Base-by-base conservation (phyloP, 1,140 invertebrate species). In the Drosophila biarmipes region DNA sequence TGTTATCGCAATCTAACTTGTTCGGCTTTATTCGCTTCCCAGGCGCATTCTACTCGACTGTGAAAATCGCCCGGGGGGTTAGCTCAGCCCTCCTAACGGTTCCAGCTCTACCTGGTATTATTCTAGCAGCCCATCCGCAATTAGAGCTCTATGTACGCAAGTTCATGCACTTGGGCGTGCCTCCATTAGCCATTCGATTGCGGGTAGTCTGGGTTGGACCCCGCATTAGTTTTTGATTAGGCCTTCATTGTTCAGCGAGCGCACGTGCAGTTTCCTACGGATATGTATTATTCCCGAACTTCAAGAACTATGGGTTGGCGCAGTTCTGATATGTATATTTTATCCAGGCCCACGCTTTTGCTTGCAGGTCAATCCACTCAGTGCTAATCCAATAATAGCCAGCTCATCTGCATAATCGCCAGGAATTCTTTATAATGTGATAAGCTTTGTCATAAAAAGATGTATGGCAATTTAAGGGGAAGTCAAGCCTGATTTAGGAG, bases 11-110 rank as follows among this genome's bases (percentile, higher is more conserved):
- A 49, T 63, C 38, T 51, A 27, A 17, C 58, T 61, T 76, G 53
- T 34, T 49, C n/a, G 45, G 43, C 4, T 37, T 15, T 40, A 66
- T 75, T 78, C 62, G 35, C 31, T 69, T 69, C 84, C 69, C 81
- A 86, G 76, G 77, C 48, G 52, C 51, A 53, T 76, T 73, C 43
- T 56, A 86, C 80, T 80, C 73, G 69, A 55, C 81, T 77, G 64
- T 68, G 64, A 76, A 80, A 78, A 66, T 55, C 62, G 66, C 80
- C 76, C 21, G 54, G 45, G 21, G 38, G 31, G n/a, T n/a, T n/a
- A n/a, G n/a, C n/a, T 37, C 35, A n/a, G 29, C 27, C 27, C 45
- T 43, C 34, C 34, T 77, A 77, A 86, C 77, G 58, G 77, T 35
- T 71, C 34, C 27, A 40, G 19, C 5, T 24, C 10, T 42, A 38